Conservation (phyloP, 2,888 invertebrate species). For the Disparrhopalites patrizii region DNA sequence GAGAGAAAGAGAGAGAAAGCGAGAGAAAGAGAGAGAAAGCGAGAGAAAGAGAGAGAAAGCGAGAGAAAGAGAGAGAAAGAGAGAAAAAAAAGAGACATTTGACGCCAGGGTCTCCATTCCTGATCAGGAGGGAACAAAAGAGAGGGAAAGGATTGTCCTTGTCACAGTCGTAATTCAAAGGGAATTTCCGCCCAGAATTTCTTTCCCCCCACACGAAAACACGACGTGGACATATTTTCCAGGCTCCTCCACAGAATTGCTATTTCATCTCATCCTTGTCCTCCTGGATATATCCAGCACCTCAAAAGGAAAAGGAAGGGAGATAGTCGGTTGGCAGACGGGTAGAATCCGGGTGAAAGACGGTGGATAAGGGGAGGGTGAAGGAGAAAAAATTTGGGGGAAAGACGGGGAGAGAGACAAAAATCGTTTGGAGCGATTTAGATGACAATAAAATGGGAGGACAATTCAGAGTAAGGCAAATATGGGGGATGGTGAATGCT, state of each 20-base stretch:
- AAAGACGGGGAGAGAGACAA: too few relatives aligned
- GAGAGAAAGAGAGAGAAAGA: background rate
- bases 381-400: too few relatives aligned
- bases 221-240: conserved; percentile 8
- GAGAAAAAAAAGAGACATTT: background rate
- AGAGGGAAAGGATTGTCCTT: conserved; percentile 9
- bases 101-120: background rate
- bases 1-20: background rate
- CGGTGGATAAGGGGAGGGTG: too few relatives aligned
- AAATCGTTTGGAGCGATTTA: too few relatives aligned
- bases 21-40: background rate
- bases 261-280: background rate
- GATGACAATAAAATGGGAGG: too few relatives aligned
- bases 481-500: too few relatives aligned
- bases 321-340: too few relatives aligned
- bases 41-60: too few relatives aligned
- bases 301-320: background rate
- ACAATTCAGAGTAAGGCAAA: too few relatives aligned
- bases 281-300: background rate
- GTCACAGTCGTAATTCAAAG: conserved; percentile 17
- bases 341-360: too few relatives aligned
- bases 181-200: conserved; percentile 1
- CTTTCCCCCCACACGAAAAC: background rate
- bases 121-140: background rate
- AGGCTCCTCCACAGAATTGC: background rate